Base-by-base conservation (phyloP, 2,797 vertebrate species). In the Buceros bicornis region DNA sequence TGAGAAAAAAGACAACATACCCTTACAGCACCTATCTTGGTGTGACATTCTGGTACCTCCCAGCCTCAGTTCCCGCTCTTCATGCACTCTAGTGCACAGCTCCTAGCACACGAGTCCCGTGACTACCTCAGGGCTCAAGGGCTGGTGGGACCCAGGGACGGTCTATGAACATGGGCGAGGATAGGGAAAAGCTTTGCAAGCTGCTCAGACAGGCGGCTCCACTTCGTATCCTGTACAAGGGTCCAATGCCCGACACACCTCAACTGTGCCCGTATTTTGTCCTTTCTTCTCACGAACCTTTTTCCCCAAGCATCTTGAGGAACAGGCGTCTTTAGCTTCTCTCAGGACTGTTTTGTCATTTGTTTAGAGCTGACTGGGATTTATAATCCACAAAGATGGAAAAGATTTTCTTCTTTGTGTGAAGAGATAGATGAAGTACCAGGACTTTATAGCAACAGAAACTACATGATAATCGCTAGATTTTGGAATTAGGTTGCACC, bases 401-500 rank as follows among this genome's bases (percentile, higher is more conserved):
- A 72, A 90, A 87, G 26, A 64, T 13, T 85, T 66, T 60, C 43
- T 16, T 84, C 43, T 50, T 25, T 56, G 42, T 37, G 20, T 28
- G 16, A 67, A 35, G 0, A 0, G 48, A 53, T 0, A 82, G 26
- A 76, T 31, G 9, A 91, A 82, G 35, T 61, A 35, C 11, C 71
- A 66, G 67, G 62, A 87, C 48, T 71, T 67, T 3, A 74, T 2
- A 10, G 61, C 25, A 90, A 81, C 2, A 65, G 14, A 74, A 84
- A 62, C 33, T 31, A 57, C 50, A 40, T 57, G 33, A 16, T 43
- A 74, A 54, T 33, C 53, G 43, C 21, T 48, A 80, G 47, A 76
- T 58, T 90, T 61, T 71, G 60, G 69, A 81, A 83, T 78, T 87
- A 60, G 50, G 26, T 56, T 85, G 90, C 61, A 94, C 56, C 87